These are phyloP conservation scores for Mamestra brassicae DNA, from an alignment of 2,888 invertebrate genomes.

Conservation along the genomic window DNA sequence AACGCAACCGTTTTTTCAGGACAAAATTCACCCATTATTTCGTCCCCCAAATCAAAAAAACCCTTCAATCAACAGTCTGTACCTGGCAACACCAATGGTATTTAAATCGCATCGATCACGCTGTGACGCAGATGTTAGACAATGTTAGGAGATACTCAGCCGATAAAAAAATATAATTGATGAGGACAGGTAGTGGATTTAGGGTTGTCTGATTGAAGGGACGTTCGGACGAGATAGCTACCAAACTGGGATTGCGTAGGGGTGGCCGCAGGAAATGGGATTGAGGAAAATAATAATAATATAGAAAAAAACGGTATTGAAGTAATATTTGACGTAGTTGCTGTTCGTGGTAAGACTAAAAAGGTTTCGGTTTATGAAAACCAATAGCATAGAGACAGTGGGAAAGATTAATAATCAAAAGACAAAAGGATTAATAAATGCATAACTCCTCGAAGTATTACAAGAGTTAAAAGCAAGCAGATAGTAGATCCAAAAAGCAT, in stretches of 20 bases:
- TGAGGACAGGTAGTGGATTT: constrained; percentile 85
- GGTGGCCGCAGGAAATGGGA: constrained; percentile 50
- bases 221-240: constrained; percentile 60
- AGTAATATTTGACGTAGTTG: constrained; percentile 13
- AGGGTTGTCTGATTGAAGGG: constrained; percentile 66
- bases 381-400: neutral
- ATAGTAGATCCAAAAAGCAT: constrained; percentile 15
- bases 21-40: constrained; percentile 3
- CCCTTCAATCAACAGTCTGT: constrained; percentile 50
- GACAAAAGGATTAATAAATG: neutral
- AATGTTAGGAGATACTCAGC: constrained; percentile 78
- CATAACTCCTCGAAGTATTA: neutral
- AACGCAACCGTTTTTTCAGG: neutral
- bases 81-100: constrained; percentile 73
- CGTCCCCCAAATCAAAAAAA: constrained; percentile 8
- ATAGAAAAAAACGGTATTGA: constrained; percentile 5
- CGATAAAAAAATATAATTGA: constrained; percentile 88
- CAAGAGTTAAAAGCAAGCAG: neutral
- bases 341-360: neutral
- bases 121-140: constrained; percentile 80
- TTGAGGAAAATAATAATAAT: constrained; percentile 35
- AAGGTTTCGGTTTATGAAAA: neutral
- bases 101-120: constrained; percentile 87
- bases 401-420: neutral
- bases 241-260: constrained; percentile 58